Conservation (phyloP, 2,888 invertebrate genomes). For the Notodonta dromedarius region DNA sequence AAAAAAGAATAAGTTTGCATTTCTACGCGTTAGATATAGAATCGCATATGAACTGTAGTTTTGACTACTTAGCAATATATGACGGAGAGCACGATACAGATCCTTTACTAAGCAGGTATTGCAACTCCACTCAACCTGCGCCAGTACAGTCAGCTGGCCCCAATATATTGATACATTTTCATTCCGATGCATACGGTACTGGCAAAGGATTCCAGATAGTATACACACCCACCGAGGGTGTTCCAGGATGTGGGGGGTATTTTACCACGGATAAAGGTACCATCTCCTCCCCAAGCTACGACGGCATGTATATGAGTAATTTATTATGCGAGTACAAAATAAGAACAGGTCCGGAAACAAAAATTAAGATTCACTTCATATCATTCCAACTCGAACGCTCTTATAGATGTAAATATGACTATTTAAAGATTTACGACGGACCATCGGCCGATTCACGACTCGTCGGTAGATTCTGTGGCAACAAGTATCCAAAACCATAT, state of each 20-base stretch:
- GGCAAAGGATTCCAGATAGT: slow-evolving; percentile 95
- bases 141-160: slow-evolving; percentile 88
- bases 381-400: slow-evolving; percentile 87
- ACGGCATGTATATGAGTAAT: slow-evolving; percentile 82
- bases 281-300: slow-evolving; percentile 86
- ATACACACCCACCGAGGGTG: slow-evolving; percentile 88
- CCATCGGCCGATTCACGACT: slow-evolving; percentile 83
- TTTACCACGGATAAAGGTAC: slow-evolving; percentile 86
- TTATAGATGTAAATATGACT: slow-evolving; percentile 85
- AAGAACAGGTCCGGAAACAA: slow-evolving; percentile 84
- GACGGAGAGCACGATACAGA: slow-evolving; percentile 79
- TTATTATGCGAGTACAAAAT: slow-evolving; percentile 93
- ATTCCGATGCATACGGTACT: slow-evolving; percentile 87
- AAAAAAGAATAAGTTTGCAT: slow-evolving; percentile 91
- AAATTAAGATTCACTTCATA: slow-evolving; percentile 86
- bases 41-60: slow-evolving; percentile 88
- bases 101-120: slow-evolving; percentile 86
- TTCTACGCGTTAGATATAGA: slow-evolving; percentile 93
- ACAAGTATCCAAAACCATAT: slow-evolving; percentile 82
- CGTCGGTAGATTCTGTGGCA: slow-evolving; percentile 91
- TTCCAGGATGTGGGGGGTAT: slow-evolving; percentile 93
- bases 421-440: slow-evolving; percentile 87
- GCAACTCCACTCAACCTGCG: slow-evolving; percentile 89
- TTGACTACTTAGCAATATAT: slow-evolving; percentile 89
- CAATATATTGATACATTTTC: slow-evolving; percentile 88